Conservation (phyloP, 1,140 invertebrate genomes). For the Saxidomus purpurata region DNA sequence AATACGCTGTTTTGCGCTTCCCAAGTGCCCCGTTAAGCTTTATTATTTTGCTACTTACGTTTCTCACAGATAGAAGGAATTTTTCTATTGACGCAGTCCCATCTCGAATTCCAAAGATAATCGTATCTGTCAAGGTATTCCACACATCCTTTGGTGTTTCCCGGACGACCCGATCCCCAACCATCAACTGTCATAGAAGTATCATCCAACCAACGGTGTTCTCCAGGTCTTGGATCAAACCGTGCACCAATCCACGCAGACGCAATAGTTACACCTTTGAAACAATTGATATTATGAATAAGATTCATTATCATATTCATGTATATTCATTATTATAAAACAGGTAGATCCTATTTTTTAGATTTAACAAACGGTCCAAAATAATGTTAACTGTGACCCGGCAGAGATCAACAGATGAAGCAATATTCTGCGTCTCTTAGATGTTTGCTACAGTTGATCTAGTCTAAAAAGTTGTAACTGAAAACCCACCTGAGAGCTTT, state of each 20-base stretch:
- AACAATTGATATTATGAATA: not conserved
- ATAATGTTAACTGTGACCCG: too few relatives aligned
- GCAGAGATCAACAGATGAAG: too few relatives aligned
- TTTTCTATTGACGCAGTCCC: not conserved
- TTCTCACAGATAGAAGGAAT: not conserved
- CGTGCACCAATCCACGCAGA: not conserved
- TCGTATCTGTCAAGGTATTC: not conserved
- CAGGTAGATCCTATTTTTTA: too few relatives aligned
- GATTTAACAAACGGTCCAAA: too few relatives aligned
- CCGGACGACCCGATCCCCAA: not conserved
- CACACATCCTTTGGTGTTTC: not conserved
- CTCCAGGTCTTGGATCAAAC: not conserved
- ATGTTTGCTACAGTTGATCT: too few relatives aligned
- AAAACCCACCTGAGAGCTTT: not conserved
- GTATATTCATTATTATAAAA: too few relatives aligned
- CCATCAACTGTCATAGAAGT: not conserved
- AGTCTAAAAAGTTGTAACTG: too few relatives aligned
- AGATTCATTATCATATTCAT: too few relatives aligned
- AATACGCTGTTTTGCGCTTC: too few relatives aligned
- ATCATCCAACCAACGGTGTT: not conserved
- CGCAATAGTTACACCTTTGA: not conserved
- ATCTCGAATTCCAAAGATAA: not conserved
- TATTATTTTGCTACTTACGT: too few relatives aligned
- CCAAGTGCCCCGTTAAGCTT: too few relatives aligned
- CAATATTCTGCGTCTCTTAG: too few relatives aligned